Percentiles rank a stretch among this genome's conserved stretches.
Evolutionary conservation across 2,797 vertebrate genomes (phyloP).

Genomic region (Numenius phaeopus): DNA sequence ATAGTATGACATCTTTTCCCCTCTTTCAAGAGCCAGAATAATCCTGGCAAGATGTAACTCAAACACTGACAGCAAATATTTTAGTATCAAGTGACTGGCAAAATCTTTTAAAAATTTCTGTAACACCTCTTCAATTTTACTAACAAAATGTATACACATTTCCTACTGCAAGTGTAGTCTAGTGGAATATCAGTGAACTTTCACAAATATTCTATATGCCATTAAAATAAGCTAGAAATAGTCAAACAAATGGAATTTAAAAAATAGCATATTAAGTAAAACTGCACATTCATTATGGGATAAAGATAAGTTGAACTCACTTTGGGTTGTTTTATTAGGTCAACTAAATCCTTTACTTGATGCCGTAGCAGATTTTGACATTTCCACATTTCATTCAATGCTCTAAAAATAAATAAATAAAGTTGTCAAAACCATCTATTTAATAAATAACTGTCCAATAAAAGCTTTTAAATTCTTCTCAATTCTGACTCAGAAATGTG

Average conservation of each 20-base stretch:
- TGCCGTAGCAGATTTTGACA: slow-evolving; percentile 96
- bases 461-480: neutral
- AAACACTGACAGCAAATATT: neutral
- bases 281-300: neutral
- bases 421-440: neutral
- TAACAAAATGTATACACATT: neutral
- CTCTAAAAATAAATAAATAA: slow-evolving; percentile 78
- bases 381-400: slow-evolving; percentile 99
- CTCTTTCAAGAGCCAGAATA: neutral
- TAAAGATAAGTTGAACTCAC: slow-evolving; percentile 77
- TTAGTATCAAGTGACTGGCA: neutral
- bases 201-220: neutral
- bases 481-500: neutral
- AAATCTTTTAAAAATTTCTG: neutral
- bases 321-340: slow-evolving; percentile 95
- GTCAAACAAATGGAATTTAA: neutral
- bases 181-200: neutral
- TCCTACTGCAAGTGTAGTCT: neutral
- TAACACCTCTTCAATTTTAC: neutral
- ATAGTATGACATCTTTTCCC: neutral
- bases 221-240: neutral
- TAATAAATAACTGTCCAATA: neutral
- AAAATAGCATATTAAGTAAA: neutral
- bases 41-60: neutral
- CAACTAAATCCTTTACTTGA: slow-evolving; percentile 95